Percentiles rank a stretch among this genome's conserved stretches.
phyloP scores from a whole-genome alignment of 92 coral and sea anemone species.

The Isaurus tuberculatus region DNA sequence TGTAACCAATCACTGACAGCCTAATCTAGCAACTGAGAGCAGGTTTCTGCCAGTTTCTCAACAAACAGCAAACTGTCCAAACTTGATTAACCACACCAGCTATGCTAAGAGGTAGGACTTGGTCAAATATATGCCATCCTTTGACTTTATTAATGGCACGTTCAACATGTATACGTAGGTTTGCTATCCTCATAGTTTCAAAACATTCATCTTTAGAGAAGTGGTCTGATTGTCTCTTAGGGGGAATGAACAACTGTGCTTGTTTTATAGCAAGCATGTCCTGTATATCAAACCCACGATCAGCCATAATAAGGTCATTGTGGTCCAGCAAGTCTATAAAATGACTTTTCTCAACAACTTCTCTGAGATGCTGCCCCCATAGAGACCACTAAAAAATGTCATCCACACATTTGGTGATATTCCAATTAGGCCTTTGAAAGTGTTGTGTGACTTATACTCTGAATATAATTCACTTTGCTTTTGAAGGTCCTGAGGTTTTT shows the following conservation, averaged over 20 bases:
- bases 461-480: slow-evolving; percentile 71
- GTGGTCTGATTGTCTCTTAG: slow-evolving; percentile 59
- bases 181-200: slow-evolving; percentile 68
- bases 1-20: slow-evolving; percentile 7
- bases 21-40: slow-evolving; percentile 28
- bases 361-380: slow-evolving; percentile 73
- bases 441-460: slow-evolving; percentile 69
- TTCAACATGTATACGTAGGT: slow-evolving; percentile 28
- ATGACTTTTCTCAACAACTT: slow-evolving; percentile 59
- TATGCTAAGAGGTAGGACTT: slow-evolving; percentile 66
- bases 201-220: slow-evolving; percentile 62
- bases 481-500: slow-evolving; percentile 60
- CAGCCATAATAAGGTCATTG: slow-evolving; percentile 66
- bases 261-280: slow-evolving; percentile 55
- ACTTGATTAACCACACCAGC: slow-evolving; percentile 56
- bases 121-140: slow-evolving; percentile 69
- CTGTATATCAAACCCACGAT: slow-evolving; percentile 68
- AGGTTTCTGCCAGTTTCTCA: slow-evolving; percentile 62
- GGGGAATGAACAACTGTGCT: slow-evolving; percentile 61
- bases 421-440: slow-evolving; percentile 70
- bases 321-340: slow-evolving; percentile 62
- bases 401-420: slow-evolving; percentile 72
- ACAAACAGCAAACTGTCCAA: slow-evolving; percentile 61
- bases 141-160: slow-evolving; percentile 35
- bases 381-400: slow-evolving; percentile 67